Base-by-base conservation (phyloP, 2,888 invertebrate genomes). In the Druceiella hillmani region DNA sequence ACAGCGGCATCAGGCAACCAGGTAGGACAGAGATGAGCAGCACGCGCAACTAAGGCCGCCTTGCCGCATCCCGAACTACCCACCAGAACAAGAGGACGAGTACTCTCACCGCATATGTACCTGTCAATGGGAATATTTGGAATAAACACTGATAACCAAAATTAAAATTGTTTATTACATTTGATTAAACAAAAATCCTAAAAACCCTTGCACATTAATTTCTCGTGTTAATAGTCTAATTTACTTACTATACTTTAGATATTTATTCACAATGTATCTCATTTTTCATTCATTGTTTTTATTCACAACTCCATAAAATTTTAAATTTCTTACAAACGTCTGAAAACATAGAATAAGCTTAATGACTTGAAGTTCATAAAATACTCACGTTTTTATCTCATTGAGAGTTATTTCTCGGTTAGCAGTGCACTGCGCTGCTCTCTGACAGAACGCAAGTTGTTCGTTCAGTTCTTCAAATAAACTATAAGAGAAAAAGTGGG, bases 31-130 rank as follows among this genome's bases (percentile, higher is more conserved):
- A 78, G 73, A 31, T 80, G 75, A 31, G 80, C 80, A 6, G 84
- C 79, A 45, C 84, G 75, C 1, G 90, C 85, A 22, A 87, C 72
- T 4, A 89, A 65, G 1, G 86, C 84, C 3, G 87, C 87, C 63
- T 90, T 90, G 1, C 90, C 90, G 58, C 85, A 83, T 7, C 90
- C 90, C n/a, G 80, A 76, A 15, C 81, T 77, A 0, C 89, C 90
- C 43, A 83, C 79, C 39, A 91, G 63, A 9, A 88, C 77, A 40
- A 90, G 61, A 0, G 88, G 87, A 44, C 72, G 61, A 16, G 64
- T 61, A 49, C 74, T 74, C 43, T 76, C 76, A 7, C 79, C 74
- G 9, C 67, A 69, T 44, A 86, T 73, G 51, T 86, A 86, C 40
- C 83, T 83, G 57, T 36, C 13, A 34, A 42, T 16, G 10, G n/a